Conservation (phyloP, 2,888 invertebrate genomes). For the Cheilosia scutellata region DNA sequence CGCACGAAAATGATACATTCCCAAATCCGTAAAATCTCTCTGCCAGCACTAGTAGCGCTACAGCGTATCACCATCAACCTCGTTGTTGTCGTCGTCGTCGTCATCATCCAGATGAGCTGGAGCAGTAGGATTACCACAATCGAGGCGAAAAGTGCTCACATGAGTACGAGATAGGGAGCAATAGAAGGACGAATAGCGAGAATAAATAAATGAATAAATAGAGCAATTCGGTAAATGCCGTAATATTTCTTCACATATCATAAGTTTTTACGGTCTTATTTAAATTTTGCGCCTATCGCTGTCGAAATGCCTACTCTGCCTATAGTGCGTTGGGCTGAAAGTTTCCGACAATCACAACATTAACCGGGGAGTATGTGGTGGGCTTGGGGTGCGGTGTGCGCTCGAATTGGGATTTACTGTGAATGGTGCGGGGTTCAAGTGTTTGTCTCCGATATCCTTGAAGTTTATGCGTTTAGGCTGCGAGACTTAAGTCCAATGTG, state of each 20-base stretch:
- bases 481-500: slow-evolving; percentile 64
- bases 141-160: slow-evolving; percentile 58
- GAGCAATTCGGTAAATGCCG: slow-evolving; percentile 79
- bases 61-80: slow-evolving; percentile 23
- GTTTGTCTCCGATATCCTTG: slow-evolving; percentile 71
- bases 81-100: slow-evolving; percentile 28
- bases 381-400: slow-evolving; percentile 9
- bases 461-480: slow-evolving; percentile 68
- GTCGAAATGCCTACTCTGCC: slow-evolving; percentile 58
- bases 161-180: slow-evolving; percentile 37
- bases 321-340: slow-evolving; percentile 29
- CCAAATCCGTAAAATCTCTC: slow-evolving; percentile 69
- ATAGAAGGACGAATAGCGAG: slow-evolving; percentile 49
- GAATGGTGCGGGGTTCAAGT: slow-evolving; percentile 70
- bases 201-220: slow-evolving; percentile 78
- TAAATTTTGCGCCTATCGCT: slow-evolving; percentile 77
- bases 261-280: slow-evolving; percentile 83
- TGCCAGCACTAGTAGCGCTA: slow-evolving; percentile 24
- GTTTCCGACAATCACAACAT: slow-evolving; percentile 65
- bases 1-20: slow-evolving; percentile 73
- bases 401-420: slow-evolving; percentile 68
- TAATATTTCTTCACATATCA: slow-evolving; percentile 84
- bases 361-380: slow-evolving; percentile 24
- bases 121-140: slow-evolving; percentile 71
- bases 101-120: slow-evolving; percentile 41